These are phyloP conservation scores for Agrypnus murinus DNA, from an alignment of 2,888 invertebrate genomes.

Conservation along the genomic window DNA sequence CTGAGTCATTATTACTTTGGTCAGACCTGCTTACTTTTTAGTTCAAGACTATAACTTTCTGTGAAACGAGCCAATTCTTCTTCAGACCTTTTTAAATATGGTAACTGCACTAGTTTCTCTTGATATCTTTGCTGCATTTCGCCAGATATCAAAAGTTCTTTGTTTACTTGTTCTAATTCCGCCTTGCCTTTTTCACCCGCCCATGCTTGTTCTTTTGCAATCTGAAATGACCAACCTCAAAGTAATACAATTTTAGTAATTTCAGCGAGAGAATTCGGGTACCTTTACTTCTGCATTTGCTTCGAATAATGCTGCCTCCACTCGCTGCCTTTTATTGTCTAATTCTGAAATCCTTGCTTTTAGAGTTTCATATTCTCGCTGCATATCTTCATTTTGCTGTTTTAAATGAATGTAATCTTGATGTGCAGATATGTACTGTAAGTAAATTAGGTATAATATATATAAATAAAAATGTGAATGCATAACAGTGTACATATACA, in stretches of 20 bases:
- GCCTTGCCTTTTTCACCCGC: constrained; percentile 73
- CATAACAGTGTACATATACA: no score
- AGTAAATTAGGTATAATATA: constrained; percentile 37
- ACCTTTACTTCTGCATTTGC: constrained; percentile 68
- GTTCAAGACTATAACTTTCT: constrained; percentile 72
- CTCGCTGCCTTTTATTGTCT: constrained; percentile 72
- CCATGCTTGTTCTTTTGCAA: constrained; percentile 68
- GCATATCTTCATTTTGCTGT: constrained; percentile 72
- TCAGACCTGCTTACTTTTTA: constrained; percentile 68
- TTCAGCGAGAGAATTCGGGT: not conserved
- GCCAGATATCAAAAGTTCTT: constrained; percentile 75
- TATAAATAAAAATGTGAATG: no score
- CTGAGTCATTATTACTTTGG: constrained; percentile 34
- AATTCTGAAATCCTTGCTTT: constrained; percentile 68
- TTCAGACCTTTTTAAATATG: constrained; percentile 70
- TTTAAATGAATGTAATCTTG: constrained; percentile 73
- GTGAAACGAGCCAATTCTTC: constrained; percentile 71
- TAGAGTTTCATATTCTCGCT: constrained; percentile 70
- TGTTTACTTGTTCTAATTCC: constrained; percentile 74
- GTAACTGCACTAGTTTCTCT: constrained; percentile 72
- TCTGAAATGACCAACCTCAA: constrained; percentile 55
- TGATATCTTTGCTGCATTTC: constrained; percentile 75
- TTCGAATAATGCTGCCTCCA: constrained; percentile 68
- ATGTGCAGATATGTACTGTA: constrained; percentile 74
- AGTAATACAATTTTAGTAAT: not conserved